Evolutionary conservation across 2,888 invertebrate species (phyloP), one percentile per base, ranked within the genome.

Genomic region (Diaphora mendica): DNA sequence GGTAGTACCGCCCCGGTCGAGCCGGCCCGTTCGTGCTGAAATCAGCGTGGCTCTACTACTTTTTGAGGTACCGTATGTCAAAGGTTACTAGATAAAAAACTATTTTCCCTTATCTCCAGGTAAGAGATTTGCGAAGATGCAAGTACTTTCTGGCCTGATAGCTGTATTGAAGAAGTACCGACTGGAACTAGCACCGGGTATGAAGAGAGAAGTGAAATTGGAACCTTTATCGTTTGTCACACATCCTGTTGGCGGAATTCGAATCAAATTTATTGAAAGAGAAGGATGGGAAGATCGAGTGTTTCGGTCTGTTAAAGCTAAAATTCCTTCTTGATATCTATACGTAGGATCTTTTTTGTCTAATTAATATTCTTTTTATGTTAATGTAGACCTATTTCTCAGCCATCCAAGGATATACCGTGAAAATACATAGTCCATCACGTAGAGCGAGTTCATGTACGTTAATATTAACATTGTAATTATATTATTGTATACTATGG

Each of bases 91-190:
- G 11, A 20, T 64, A 64, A 30, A 15, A 1, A 20, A 3, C 1
- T 65, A 3, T n/a, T n/a, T 44, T 66, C 3, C 48, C 35, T 69
- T 71, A 17, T 73, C 70, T 44, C 17, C 72, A 84, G 83, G 83
- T 20, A 80, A 86, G 84, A 80, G 90, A 30, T 90, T 91, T 44
- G 90, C 88, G 4, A 88, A 83, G 76, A 91, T 91, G 90, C 90
- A 90, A 74, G 86, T 90, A 81, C 42, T 87, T 7, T 83, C 90
- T 0, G 90, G 88, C 0, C 70, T 91, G 48, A 77, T 91, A 68
- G 88, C 88, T 0, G 13, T 91, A 20, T 76, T 91, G 73, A 90
- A 84, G 78, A 88, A 88, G 44, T 91, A 87, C 72, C 76, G 80
- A 1, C 55, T 90, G 51, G 83, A 86, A 59, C 64, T 89, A 13